Evolutionary conservation across 1,140 invertebrate genomes (phyloP), one percentile per base, ranked within the genome.

Genomic region (Babylonia areolata): DNA sequence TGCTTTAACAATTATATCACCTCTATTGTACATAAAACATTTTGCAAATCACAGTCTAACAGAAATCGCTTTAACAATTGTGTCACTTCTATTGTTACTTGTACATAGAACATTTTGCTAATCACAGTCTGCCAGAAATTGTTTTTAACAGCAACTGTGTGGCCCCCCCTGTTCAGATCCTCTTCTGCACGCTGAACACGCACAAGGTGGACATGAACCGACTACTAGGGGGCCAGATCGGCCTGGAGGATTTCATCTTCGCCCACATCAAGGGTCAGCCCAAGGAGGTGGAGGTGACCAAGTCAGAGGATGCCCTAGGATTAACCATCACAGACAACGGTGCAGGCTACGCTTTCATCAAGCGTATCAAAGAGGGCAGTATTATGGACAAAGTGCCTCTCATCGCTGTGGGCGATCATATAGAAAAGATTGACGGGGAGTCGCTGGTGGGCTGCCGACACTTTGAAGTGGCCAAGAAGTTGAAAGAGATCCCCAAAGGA

Each of bases 321-420:
- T 95, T 99, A 39, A 99, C 99, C 6, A 99, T 99, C 77, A 99
- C 98, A 15, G 99, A 99, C 93, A 99, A 99, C 94, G 98, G 98
- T 2, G 97, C 97, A 46, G 98, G 98, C 58, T 98, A 98, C 94
- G 97, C 98, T 17, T 99, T 99, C 94, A 99, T 99, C 86, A 99
- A 99, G 94, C 95, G 98, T 87, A 99, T 99, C 90, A 98, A 98
- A 94, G 97, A 98, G 93, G 97, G 96, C 15, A 99, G 98, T 87
- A 96, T 99, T 88, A 98, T 99, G 90, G 96, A 98, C 91, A 92
- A 90, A 86, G 97, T 99, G 88, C 96, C 97, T 89, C 97, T 97
- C 91, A 95, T 95, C 85, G 92, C 97, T 96, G 96, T 99, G 84
- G 99, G 99, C 73, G 99, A 99, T 95, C 98, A 99, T 93, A 99